These are phyloP conservation scores for Archips crataeganus DNA, from an alignment of 2,888 invertebrate genomes.

Conservation along the genomic window DNA sequence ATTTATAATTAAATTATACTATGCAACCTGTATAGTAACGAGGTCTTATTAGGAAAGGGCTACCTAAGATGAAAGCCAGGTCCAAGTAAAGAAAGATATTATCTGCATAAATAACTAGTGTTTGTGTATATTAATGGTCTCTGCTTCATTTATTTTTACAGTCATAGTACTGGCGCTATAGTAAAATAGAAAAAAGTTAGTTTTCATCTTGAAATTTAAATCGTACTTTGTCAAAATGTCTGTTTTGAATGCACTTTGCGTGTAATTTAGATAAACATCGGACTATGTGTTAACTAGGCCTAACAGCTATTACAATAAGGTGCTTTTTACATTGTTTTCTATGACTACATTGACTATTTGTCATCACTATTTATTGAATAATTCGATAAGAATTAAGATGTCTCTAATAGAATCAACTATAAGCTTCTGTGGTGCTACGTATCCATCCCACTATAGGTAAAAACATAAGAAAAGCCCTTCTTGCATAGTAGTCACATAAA, in stretches of 20 bases:
- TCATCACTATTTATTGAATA: not conserved
- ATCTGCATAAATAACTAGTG: too few species aligned
- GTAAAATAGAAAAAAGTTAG: too few species aligned
- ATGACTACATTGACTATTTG: not conserved
- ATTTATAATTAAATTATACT: not conserved
- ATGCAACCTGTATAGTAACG: not conserved
- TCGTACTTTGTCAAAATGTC: too few species aligned
- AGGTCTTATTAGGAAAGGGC: not conserved
- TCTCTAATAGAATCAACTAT: conserved; percentile 2
- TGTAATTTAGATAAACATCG: too few species aligned
- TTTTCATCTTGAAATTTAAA: not conserved
- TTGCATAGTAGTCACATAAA: not conserved
- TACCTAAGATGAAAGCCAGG: too few species aligned
- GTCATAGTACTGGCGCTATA: too few species aligned
- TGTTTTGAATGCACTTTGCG: too few species aligned
- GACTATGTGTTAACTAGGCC: not conserved
- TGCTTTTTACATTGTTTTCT: conserved; percentile 10
- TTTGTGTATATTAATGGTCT: too few species aligned
- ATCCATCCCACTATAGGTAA: conserved; percentile 24
- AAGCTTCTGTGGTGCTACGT: conserved; percentile 30
- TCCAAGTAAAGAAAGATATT: too few species aligned
- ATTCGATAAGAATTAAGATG: not conserved
- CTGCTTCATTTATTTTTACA: too few species aligned
- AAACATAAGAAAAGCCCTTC: too few species aligned
- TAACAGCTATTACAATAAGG: not conserved